phyloP scores from a whole-genome alignment of 1,140 invertebrate genomes.

The Neomicropteryx cornuta region DNA sequence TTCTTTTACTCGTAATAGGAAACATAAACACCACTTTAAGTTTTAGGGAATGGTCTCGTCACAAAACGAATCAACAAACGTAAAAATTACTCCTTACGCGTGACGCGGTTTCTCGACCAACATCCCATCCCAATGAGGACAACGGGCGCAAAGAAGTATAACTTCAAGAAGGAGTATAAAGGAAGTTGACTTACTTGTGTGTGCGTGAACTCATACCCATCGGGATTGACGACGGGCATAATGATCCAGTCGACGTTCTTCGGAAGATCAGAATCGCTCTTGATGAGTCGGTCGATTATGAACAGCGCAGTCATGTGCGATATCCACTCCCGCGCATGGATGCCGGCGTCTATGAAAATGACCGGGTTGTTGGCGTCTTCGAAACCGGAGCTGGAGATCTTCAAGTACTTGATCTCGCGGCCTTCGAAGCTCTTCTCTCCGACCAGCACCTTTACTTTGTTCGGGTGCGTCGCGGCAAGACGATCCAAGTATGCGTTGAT shows the following conservation, averaged over 20 bases:
- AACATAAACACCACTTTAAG: no score
- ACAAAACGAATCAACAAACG: slow-evolving; percentile 36
- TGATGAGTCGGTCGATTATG: slow-evolving; percentile 35
- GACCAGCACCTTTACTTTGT: slow-evolving; percentile 27
- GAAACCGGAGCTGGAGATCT: slow-evolving; percentile 25
- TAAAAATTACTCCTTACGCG: no score
- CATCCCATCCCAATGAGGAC: no score
- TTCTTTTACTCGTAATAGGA: no score
- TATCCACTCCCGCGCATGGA: slow-evolving; percentile 52
- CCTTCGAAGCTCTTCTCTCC: slow-evolving; percentile 37
- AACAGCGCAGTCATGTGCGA: slow-evolving; percentile 35
- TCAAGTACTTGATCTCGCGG: slow-evolving; percentile 31
- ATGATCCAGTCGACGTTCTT: slow-evolving; percentile 58
- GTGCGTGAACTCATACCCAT: slow-evolving; percentile 56
- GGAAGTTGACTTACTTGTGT: slow-evolving; percentile 32
- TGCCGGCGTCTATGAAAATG: slow-evolving; percentile 26
- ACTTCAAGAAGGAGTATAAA: slow-evolving; percentile 24
- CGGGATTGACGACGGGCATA: slow-evolving; percentile 52
- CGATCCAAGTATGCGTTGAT: slow-evolving; percentile 38
- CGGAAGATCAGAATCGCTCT: slow-evolving; percentile 35
- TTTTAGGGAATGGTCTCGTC: slow-evolving; percentile 25
- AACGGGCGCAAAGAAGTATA: no score
- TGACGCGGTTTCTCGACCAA: no score
- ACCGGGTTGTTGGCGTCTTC: slow-evolving; percentile 22
- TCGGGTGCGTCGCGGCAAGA: slow-evolving; percentile 28